A percentile compares a stretch with the other conserved stretches of the same genome.
Evolutionary conservation across 2,797 vertebrate species (phyloP).

Genomic region (Coccyzus lansbergi): DNA sequence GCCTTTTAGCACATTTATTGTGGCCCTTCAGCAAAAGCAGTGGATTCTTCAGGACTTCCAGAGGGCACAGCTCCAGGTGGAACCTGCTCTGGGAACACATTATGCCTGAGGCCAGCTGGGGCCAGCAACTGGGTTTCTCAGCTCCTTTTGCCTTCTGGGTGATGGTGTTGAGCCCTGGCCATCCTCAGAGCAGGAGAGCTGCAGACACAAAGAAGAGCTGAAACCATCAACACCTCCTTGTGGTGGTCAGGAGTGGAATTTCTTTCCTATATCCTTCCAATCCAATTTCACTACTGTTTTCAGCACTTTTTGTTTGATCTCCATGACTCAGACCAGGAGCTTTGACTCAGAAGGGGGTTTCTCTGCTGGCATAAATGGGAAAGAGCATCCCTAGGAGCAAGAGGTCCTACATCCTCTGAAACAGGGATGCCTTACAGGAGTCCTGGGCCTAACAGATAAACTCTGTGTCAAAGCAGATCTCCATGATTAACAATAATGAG

Average conservation of each 20-base stretch:
- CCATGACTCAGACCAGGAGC: not conserved
- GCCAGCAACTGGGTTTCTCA: not conserved
- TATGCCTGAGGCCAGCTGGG: not conserved
- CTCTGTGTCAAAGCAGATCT: not conserved
- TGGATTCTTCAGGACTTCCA: not conserved
- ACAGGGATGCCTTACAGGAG: not conserved
- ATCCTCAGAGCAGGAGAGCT: not conserved
- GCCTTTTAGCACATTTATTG: not conserved
- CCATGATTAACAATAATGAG: not conserved
- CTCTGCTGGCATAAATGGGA: not conserved
- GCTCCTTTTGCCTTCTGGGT: not conserved
- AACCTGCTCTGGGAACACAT: not conserved
- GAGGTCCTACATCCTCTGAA: not conserved
- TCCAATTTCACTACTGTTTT: not conserved
- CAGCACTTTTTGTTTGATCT: not conserved
- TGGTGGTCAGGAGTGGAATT: not conserved
- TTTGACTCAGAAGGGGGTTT: not conserved
- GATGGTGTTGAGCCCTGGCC: not conserved
- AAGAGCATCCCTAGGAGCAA: not conserved
- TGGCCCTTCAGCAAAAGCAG: not conserved
- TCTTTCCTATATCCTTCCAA: not conserved
- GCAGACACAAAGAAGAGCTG: not conserved
- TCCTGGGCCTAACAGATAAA: not conserved
- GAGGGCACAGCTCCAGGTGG: not conserved
- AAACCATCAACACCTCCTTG: not conserved